phyloP scores from a whole-genome alignment of 2,888 invertebrate species.

The Hirtodrosophila duncani region DNA sequence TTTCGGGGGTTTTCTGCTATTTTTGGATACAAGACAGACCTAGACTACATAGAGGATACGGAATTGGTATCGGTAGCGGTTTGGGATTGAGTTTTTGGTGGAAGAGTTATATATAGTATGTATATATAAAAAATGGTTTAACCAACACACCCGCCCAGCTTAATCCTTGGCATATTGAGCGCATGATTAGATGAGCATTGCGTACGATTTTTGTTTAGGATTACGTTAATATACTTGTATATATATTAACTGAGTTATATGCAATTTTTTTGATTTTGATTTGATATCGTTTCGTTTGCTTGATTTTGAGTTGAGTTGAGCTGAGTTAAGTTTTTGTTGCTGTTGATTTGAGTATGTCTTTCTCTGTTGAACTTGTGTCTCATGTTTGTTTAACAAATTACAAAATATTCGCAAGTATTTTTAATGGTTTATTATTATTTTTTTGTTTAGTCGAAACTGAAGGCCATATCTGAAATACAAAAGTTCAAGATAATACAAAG shows the following conservation, averaged over 20 bases:
- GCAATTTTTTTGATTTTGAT: conserved; percentile 17
- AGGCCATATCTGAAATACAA: conserved; percentile 78
- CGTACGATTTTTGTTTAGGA: background rate
- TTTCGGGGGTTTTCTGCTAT: no score
- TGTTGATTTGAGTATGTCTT: conserved; percentile 41
- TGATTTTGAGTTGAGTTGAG: conserved; percentile 17
- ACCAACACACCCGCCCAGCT: conserved; percentile 71
- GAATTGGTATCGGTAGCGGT: no score
- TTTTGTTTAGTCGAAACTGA: conserved; percentile 77
- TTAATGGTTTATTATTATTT: conserved; percentile 19
- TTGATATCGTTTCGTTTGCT: no score
- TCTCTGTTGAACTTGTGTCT: conserved; percentile 60
- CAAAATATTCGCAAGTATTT: conserved; percentile 53
- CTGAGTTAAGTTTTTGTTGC: conserved; percentile 11
- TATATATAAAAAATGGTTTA: conserved; percentile 37
- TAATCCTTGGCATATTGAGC: conserved; percentile 45
- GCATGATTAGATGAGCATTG: no score
- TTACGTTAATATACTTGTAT: background rate
- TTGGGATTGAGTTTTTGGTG: no score
- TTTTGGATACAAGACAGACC: no score
- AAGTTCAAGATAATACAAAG: conserved; percentile 64
- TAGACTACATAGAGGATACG: no score
- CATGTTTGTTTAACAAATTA: conserved; percentile 55
- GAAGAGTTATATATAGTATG: background rate
- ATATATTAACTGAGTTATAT: conserved; percentile 10